Conservation (phyloP, 2,797 vertebrate genomes). For the Acrossocheilus fasciatus region DNA sequence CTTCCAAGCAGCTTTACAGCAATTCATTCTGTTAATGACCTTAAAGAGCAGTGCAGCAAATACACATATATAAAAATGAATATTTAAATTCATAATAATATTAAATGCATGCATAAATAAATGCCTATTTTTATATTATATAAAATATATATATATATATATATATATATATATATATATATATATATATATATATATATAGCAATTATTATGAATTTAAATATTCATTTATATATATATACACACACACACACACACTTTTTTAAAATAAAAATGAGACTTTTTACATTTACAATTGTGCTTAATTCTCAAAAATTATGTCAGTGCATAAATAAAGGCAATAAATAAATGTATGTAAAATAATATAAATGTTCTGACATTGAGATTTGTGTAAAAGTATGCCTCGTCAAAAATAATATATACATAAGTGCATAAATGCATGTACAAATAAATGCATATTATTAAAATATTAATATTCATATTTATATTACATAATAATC, state of each 20-base stretch:
- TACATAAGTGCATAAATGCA: background rate
- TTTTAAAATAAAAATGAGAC: background rate
- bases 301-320: background rate
- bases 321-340: background rate
- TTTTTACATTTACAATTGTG: background rate
- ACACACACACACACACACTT: too few relatives aligned
- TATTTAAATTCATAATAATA: background rate
- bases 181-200: too few relatives aligned
- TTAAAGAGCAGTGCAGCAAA: background rate
- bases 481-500: too few relatives aligned
- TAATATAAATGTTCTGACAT: too few relatives aligned
- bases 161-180: too few relatives aligned
- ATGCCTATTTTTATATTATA: too few relatives aligned
- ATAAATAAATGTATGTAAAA: background rate
- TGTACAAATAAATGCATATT: background rate
- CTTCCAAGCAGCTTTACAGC: background rate
- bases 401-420: background rate
- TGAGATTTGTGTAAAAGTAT: too few relatives aligned
- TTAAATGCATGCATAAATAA: background rate
- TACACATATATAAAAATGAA: background rate
- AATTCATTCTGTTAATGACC: background rate
- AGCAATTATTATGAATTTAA: too few relatives aligned
- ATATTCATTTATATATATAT: too few relatives aligned
- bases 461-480: background rate
- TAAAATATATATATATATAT: too few relatives aligned